Base-by-base conservation (phyloP, 2,113 vertebrate species). In the Ctenomys sociabilis region DNA sequence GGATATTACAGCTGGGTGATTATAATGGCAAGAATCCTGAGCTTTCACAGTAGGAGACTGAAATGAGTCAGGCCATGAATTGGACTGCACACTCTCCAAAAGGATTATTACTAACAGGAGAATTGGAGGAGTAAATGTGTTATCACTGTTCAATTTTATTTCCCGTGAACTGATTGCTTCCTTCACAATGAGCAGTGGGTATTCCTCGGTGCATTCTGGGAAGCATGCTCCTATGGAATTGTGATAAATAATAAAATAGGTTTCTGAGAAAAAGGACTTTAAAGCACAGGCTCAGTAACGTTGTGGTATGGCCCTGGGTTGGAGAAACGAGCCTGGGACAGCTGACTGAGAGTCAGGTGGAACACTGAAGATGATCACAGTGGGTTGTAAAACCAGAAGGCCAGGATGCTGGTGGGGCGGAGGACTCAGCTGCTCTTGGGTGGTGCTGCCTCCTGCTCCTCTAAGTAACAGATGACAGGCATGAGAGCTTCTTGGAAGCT, bases 1-100 rank as follows among this genome's bases (percentile, higher is more conserved):
- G 91, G 78, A 73, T 49, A 81, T 72, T 64, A 78, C 7, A 86
- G 49, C 32, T 78, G 40, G 78, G 17, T 84, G 52, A 86, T 89
- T 86, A 70, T 59, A 87, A 75, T 70, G 83, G 45, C 37, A 91
- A 73, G 66, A 95, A 94, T 81, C 63, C 40, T 73, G 40, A 83
- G 40, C 22, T 2, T 73, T 82, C 68, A 80, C 40, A 66, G 59
- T 24, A 80, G 70, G 70, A 89, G 89, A 57, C 40, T 1, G 28
- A 78, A 49, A 78, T 7, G 13, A 96, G 21, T 92, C 61, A 43
- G 45, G 40, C 59, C 30, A 21, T 37, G 80, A 86, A 81, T 28
- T 85, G 45, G 40, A 68, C 61, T 85, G 24, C 14, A 68, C 32
- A 84, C 21, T 66, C 26, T 59, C 52, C 72, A 61, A 52, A 87